Evolutionary conservation across 2,888 invertebrate species (phyloP), one percentile per base, ranked within the genome.

Genomic region (Nymphalis c-album): DNA sequence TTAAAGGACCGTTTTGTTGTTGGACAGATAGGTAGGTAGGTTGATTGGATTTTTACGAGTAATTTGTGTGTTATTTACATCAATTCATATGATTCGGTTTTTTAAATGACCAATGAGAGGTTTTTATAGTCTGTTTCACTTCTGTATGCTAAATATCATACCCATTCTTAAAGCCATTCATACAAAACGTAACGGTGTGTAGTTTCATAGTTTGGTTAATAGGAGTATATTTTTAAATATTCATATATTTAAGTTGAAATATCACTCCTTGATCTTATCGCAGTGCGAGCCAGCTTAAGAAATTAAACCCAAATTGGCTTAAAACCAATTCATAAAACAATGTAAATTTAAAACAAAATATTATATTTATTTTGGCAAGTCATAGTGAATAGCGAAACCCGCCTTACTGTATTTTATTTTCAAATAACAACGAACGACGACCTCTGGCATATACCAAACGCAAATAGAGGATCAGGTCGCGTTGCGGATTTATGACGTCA

Each of bases 361-460:
- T n/a, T n/a, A 55, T 55, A 55, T 48, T 48, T 18, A 48, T 55
- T n/a, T 57, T 57, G 57, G 57, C 57, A 57, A 40, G 40, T 40
- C 57, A 18, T 40, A 40, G 18, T 35, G 57, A 18, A 57, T 57
- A 40, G 18, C 35, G n/a, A n/a, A 31, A 18, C 35, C 18, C 57
- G 57, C 48, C 47, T 60, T n/a, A 60, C 40, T 60, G 48, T 48
- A 6, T 31, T 60, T 31, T 31, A 26, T 17, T 61, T 31, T 60
- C 35, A n/a, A 35, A 46, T n/a, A 77, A 71, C 75, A 77, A 74
- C 74, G 76, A 77, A 71, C 75, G 76, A 74, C 74, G 76, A 77
- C 77, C 77, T 78, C 72, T 72, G 63, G 50, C 18, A 74, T 76
- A 71, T 76, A 78, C 77, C 74, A 75, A 77, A 78, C 74, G 76